Percentiles rank a stretch among this genome's conserved stretches.
These are phyloP conservation scores for Eolophus roseicapilla DNA, from an alignment of 2,113 vertebrate genomes.

Conservation along the genomic window DNA sequence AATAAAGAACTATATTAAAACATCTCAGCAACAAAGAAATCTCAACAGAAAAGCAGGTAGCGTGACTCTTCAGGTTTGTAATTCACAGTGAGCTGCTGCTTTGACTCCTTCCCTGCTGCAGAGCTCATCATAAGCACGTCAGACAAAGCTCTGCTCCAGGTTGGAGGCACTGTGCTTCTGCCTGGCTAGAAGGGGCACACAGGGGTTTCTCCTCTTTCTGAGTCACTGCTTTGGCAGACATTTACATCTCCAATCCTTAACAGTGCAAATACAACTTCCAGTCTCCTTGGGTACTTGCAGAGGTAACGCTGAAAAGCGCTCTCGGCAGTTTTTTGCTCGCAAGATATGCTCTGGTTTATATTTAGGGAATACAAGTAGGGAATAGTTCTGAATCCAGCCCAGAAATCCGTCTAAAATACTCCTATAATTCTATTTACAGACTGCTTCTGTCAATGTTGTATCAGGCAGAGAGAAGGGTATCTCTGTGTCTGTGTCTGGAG, in stretches of 20 bases:
- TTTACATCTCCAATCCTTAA: background rate
- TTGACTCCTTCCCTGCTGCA: background rate
- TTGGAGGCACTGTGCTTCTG: background rate
- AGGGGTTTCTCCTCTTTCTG: background rate
- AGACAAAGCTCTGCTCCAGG: background rate
- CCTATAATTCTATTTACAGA: background rate
- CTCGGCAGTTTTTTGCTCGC: background rate
- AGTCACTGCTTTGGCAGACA: background rate
- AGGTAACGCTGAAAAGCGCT: background rate
- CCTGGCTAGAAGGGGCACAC: background rate
- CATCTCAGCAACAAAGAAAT: background rate
- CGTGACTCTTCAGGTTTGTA: rapidly evolving
- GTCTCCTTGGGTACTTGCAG: background rate
- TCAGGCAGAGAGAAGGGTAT: background rate
- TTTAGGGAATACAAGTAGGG: background rate
- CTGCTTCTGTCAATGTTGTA: background rate
- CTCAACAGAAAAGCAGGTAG: background rate
- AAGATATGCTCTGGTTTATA: background rate
- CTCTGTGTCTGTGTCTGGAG: background rate
- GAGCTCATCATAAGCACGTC: background rate
- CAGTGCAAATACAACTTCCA: background rate
- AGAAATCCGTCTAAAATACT: background rate
- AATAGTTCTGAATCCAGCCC: background rate
- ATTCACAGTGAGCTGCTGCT: background rate
- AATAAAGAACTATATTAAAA: background rate